Conservation (phyloP, 2,888 invertebrate genomes). For the Cheiracanthium punctorium region DNA sequence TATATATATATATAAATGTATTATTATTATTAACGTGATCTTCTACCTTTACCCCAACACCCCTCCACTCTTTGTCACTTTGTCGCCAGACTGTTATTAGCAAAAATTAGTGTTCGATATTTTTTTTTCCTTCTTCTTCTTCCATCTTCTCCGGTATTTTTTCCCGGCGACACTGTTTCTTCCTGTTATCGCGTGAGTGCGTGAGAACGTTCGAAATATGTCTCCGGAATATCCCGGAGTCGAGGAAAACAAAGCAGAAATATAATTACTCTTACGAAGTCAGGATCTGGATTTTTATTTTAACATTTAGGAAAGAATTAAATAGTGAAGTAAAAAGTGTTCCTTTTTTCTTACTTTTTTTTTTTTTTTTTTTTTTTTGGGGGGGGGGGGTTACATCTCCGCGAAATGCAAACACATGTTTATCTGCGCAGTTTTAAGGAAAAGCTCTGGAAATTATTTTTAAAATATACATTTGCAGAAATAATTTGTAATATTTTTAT, state of each 20-base stretch:
- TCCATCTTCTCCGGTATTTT: not conserved
- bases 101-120: conserved; percentile 45
- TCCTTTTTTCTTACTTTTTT: too few species aligned
- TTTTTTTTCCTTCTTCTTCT: conserved; percentile 8
- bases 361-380: too few species aligned
- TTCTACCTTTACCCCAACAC: not conserved
- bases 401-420: too few species aligned
- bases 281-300: not conserved
- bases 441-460: too few species aligned
- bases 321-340: too few species aligned
- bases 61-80: conserved; percentile 37
- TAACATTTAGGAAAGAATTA: too few species aligned
- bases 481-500: too few species aligned
- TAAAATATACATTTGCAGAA: too few species aligned
- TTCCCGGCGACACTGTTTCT: conserved; percentile 7
- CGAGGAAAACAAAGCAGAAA: not conserved
- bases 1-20: too few species aligned
- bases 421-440: too few species aligned
- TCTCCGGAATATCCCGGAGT: not conserved
- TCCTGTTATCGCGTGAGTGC: conserved; percentile 8
- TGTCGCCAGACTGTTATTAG: conserved; percentile 54
- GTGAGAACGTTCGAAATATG: not conserved
- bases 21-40: not conserved
- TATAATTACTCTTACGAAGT: not conserved
- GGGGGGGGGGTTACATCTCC: too few species aligned